Conservation (phyloP, 2,113 vertebrate genomes). For the Pelodiscus sinensis region DNA sequence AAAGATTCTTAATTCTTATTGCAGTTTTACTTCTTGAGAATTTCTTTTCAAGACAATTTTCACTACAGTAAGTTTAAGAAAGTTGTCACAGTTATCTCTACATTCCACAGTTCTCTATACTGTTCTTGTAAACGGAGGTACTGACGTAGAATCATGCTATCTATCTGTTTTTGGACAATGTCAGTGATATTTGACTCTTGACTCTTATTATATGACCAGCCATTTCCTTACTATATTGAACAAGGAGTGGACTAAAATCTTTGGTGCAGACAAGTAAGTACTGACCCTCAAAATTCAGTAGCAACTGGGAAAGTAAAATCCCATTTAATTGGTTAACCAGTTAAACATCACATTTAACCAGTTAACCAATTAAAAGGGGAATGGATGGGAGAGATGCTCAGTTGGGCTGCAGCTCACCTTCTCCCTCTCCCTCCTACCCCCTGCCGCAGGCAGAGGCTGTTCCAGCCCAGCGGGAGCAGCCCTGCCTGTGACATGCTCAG, state of each 20-base stretch:
- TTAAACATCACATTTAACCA: too few relatives aligned
- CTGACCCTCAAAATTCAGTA: not conserved
- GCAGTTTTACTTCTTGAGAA: not conserved
- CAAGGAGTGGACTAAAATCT: not conserved
- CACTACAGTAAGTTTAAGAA: not conserved
- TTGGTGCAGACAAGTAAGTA: not conserved
- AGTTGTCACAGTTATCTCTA: not conserved
- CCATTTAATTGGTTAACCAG: too few relatives aligned
- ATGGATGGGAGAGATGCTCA: too few relatives aligned
- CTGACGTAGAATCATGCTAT: slow-evolving; percentile 9
- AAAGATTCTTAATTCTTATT: not conserved
- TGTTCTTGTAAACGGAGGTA: not conserved
- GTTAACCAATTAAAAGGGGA: too few relatives aligned
- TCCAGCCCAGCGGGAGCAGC: too few relatives aligned
- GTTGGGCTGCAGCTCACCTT: too few relatives aligned
- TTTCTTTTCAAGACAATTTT: not conserved
- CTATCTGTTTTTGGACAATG: slow-evolving; percentile 47
- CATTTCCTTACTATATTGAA: slow-evolving; percentile 17
- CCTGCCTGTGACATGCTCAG: too few relatives aligned
- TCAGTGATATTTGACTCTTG: slow-evolving; percentile 38
- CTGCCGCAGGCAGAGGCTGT: too few relatives aligned
- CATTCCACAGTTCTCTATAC: not conserved
- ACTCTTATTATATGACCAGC: slow-evolving; percentile 7
- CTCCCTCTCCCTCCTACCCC: too few relatives aligned
- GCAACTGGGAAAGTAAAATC: too few relatives aligned